These are phyloP conservation scores for Lethocerus indicus DNA, from an alignment of 1,140 invertebrate species.

Conservation along the genomic window DNA sequence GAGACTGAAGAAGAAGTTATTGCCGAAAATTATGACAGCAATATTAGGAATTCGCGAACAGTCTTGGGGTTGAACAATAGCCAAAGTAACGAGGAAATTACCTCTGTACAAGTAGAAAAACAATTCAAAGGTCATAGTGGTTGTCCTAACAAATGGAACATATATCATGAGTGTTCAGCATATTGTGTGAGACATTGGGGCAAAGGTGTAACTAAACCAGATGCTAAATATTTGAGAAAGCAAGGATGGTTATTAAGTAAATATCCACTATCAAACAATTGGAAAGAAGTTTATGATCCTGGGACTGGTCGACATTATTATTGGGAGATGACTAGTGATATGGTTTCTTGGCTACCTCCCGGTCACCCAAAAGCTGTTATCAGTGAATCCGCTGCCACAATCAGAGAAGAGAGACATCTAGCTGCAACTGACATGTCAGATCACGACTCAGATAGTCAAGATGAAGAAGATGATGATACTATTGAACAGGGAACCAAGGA, in stretches of 20 bases:
- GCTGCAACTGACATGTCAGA: conserved; percentile 29
- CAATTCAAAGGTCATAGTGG: conserved; percentile 42
- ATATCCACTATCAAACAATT: conserved; percentile 82
- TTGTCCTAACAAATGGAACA: conserved; percentile 94
- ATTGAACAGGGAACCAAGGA: conserved; percentile 12
- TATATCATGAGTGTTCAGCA: conserved; percentile 79
- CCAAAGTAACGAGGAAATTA: conserved; percentile 6
- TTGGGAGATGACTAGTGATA: conserved; percentile 81
- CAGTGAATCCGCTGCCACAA: conserved; percentile 62
- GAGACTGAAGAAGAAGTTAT: conserved; percentile 56
- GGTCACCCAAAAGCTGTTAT: conserved; percentile 71
- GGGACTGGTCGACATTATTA: conserved; percentile 76
- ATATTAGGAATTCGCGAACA: conserved; percentile 10
- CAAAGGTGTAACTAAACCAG: conserved; percentile 48
- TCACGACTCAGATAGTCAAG: conserved; percentile 26
- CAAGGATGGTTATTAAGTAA: conserved; percentile 63
- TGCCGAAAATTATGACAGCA: conserved; percentile 59
- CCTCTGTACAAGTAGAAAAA: conserved; percentile 9
- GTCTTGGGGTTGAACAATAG: not conserved
- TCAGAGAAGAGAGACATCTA: conserved; percentile 47
- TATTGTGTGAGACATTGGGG: conserved; percentile 85
- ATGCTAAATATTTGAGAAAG: conserved; percentile 52
- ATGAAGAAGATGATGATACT: conserved; percentile 26
- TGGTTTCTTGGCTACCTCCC: conserved; percentile 90
- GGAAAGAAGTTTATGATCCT: conserved; percentile 88